Conservation (phyloP, 2,113 vertebrate species). For the Albula goreensis region DNA sequence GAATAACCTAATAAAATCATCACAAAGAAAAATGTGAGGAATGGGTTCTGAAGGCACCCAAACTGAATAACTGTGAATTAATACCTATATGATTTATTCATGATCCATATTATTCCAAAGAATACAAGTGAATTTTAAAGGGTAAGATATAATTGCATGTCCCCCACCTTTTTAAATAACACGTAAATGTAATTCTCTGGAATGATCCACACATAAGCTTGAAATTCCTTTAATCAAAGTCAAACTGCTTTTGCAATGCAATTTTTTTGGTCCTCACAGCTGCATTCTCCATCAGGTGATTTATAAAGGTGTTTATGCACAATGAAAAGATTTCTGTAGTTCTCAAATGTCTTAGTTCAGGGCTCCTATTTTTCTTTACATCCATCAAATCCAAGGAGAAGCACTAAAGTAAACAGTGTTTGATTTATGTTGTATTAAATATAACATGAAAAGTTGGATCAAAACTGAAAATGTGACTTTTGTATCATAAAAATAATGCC, state of each 20-base stretch:
- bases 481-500: neutral
- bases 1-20: neutral
- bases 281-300: neutral
- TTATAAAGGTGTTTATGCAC: neutral
- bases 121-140: neutral
- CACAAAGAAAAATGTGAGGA: neutral
- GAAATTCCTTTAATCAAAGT: neutral
- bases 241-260: neutral
- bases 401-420: neutral
- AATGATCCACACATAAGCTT: neutral
- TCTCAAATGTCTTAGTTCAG: neutral
- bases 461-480: neutral
- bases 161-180: neutral
- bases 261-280: neutral
- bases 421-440: neutral
- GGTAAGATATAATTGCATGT: neutral
- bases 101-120: neutral
- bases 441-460: neutral
- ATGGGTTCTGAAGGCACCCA: neutral
- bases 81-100: constrained; percentile 5
- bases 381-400: neutral
- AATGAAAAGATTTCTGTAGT: neutral
- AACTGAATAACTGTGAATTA: neutral
- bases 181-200: neutral
- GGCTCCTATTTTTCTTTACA: neutral